Evolutionary conservation across 2,888 invertebrate genomes (phyloP).

Genomic region (Megastigmus dorsalis): DNA sequence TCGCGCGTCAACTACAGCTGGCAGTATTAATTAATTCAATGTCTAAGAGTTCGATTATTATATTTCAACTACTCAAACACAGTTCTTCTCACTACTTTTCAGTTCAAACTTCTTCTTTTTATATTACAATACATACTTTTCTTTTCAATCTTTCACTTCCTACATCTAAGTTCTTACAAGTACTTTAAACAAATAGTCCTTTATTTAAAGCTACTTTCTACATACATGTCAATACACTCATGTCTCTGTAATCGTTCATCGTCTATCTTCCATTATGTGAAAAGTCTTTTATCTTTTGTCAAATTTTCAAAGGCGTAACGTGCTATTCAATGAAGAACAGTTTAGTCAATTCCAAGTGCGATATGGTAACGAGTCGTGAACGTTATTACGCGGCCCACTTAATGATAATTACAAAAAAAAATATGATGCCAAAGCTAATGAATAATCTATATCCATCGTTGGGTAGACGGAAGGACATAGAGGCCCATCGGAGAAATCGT

Average conservation of each 20-base stretch:
- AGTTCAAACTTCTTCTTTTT: not conserved
- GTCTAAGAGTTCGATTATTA: not conserved
- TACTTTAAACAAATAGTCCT: not conserved
- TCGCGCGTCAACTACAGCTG: constrained; percentile 57
- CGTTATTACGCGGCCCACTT: constrained; percentile 38
- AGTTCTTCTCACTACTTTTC: not conserved
- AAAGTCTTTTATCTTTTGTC: constrained; percentile 5
- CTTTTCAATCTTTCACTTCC: not conserved
- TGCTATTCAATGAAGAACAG: constrained; percentile 46
- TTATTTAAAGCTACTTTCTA: not conserved
- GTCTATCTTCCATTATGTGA: constrained; percentile 5
- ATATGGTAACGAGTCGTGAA: constrained; percentile 65
- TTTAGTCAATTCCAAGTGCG: constrained; percentile 71
- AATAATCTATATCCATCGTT: constrained; percentile 1
- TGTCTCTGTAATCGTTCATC: not conserved
- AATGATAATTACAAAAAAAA: constrained; percentile 15
- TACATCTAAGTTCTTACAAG: not conserved
- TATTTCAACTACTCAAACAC: not conserved
- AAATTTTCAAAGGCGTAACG: constrained; percentile 4
- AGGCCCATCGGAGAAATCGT: constrained; percentile 11
- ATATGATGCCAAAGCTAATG: constrained; percentile 38
- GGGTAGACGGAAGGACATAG: constrained; percentile 15
- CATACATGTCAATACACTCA: not conserved
- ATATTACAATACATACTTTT: not conserved
- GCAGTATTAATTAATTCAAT: constrained; percentile 48